phyloP scores from a whole-genome alignment of 2,797 vertebrate genomes.

The Crenichthys baileyi region DNA sequence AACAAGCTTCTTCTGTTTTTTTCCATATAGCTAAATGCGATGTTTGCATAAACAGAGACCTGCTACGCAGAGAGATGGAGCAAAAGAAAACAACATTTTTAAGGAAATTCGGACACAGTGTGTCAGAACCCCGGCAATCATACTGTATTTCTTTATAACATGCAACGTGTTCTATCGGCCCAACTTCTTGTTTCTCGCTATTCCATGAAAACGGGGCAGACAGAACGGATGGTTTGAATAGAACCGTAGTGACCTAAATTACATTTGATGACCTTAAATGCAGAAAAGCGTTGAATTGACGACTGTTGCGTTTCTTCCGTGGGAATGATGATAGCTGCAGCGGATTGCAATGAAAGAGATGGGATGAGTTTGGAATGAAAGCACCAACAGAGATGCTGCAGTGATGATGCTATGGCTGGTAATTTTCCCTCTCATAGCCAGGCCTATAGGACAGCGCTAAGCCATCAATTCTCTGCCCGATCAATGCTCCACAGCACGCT shows the following conservation, averaged over 20 bases:
- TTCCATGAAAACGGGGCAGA: neutral
- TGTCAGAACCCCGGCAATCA: neutral
- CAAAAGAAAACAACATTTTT: neutral
- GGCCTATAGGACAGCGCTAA: slow-evolving; percentile 7
- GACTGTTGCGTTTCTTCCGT: neutral
- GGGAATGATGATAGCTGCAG: neutral
- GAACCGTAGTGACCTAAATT: slow-evolving; percentile 3
- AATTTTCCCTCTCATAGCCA: slow-evolving; percentile 31
- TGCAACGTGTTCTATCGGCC: neutral
- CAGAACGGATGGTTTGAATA: neutral
- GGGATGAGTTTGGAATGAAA: neutral
- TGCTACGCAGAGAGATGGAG: neutral
- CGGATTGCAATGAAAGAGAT: neutral
- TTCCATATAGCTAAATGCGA: neutral
- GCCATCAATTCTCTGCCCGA: slow-evolving; percentile 17
- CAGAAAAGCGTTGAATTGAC: neutral
- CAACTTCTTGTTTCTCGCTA: neutral
- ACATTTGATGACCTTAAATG: neutral
- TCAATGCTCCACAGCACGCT: slow-evolving; percentile 10
- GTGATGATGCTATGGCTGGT: slow-evolving; percentile 33
- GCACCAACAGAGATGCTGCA: slow-evolving; percentile 1
- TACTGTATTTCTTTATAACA: neutral
- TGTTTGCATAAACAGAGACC: neutral
- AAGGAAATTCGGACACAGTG: neutral
- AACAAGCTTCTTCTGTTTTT: neutral